Percentiles rank a stretch among this genome's conserved stretches.
Evolutionary conservation across 2,113 vertebrate genomes (phyloP).

Genomic region (Nothocercus julius): DNA sequence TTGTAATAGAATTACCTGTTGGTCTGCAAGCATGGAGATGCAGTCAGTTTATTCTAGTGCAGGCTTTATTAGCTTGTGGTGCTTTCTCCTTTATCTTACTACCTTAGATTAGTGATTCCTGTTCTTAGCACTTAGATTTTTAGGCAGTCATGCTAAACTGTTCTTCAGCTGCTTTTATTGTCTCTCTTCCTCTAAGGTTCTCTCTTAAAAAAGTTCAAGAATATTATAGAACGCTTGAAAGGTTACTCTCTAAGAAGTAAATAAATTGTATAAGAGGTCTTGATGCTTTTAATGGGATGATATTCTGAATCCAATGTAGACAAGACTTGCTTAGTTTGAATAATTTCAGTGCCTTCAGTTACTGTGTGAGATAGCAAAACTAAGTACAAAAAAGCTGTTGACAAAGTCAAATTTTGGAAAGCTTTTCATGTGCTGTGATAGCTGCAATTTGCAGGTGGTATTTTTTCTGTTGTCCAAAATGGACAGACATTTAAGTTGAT

Average conservation of each 20-base stretch:
- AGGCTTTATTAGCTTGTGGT: not conserved
- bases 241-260: not conserved
- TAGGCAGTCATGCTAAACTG: not conserved
- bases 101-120: not conserved
- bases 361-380: not conserved
- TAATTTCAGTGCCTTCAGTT: not conserved
- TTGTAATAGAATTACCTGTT: not conserved
- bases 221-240: not conserved
- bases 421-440: not conserved
- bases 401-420: not conserved
- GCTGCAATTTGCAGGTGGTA: not conserved
- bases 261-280: not conserved
- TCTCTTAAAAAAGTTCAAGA: not conserved
- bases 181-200: no score
- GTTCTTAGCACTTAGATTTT: not conserved
- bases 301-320: not conserved
- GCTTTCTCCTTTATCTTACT: not conserved
- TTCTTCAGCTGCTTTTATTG: not conserved
- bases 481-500: not conserved
- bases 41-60: not conserved
- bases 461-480: accelerated
- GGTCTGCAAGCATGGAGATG: not conserved
- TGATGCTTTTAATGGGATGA: not conserved
- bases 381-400: not conserved
- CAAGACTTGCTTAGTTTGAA: not conserved